A percentile compares a stretch with the other conserved stretches of the same genome.
These are phyloP conservation scores for Psittacula derbiana DNA, from an alignment of 2,797 vertebrate species.

Conservation along the genomic window DNA sequence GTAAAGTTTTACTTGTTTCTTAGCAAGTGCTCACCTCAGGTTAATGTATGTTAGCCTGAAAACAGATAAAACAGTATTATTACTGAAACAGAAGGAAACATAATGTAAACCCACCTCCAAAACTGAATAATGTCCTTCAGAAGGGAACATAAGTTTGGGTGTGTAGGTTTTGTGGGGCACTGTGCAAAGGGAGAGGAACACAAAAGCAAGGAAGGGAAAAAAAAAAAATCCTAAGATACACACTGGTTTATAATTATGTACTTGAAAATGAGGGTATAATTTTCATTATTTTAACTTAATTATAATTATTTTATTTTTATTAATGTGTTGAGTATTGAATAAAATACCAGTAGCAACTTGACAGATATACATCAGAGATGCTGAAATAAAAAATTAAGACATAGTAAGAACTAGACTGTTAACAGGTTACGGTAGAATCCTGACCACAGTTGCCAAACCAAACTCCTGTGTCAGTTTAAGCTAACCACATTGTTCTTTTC, in stretches of 20 bases:
- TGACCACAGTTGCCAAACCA: not conserved
- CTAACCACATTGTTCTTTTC: not conserved
- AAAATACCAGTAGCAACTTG: not conserved
- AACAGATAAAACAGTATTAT: not conserved
- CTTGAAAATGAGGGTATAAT: not conserved
- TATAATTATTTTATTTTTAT: not conserved
- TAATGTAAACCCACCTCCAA: not conserved
- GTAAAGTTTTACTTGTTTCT: not conserved
- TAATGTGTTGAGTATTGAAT: not conserved
- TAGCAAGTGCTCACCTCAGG: not conserved
- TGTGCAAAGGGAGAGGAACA: not conserved
- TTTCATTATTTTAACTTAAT: not conserved
- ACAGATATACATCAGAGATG: not conserved
- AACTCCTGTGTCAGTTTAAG: not conserved
- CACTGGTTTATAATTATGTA: not conserved
- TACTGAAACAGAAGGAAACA: not conserved
- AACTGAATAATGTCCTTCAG: not conserved
- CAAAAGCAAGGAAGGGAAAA: not conserved
- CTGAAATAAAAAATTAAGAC: not conserved
- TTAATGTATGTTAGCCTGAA: not conserved
- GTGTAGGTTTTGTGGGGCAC: not conserved
- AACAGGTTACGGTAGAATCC: not conserved
- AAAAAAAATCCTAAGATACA: not conserved
- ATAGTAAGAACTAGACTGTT: not conserved
- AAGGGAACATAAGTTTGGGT: not conserved